These are phyloP conservation scores for Procambarus clarkii DNA, from an alignment of 1,140 invertebrate genomes.

Conservation along the genomic window DNA sequence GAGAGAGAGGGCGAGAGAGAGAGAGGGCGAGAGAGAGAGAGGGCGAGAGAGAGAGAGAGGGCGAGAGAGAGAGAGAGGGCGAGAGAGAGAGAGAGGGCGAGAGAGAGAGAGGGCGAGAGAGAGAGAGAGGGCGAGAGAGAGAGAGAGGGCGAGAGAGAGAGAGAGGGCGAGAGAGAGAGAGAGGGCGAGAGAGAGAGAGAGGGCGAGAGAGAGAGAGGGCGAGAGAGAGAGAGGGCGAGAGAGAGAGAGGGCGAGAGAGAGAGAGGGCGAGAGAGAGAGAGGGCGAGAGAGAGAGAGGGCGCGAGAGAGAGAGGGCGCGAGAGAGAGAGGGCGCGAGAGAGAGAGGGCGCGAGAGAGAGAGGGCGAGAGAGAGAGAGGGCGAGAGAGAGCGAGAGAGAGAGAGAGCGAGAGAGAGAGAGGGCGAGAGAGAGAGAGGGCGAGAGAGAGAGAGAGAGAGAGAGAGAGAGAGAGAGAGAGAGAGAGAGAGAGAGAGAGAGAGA, in stretches of 20 bases:
- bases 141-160: neutral
- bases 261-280: neutral
- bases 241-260: neutral
- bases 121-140: neutral
- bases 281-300: neutral
- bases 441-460: neutral
- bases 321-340: neutral
- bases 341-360: neutral
- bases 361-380: neutral
- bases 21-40: neutral
- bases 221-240: neutral
- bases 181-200: neutral
- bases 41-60: neutral
- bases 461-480: neutral
- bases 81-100: neutral
- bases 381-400: neutral
- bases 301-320: no score
- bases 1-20: neutral
- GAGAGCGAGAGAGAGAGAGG: neutral
- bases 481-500: neutral
- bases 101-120: neutral
- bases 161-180: neutral
- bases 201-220: neutral
- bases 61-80: neutral
- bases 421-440: neutral